These are phyloP conservation scores for Strigamia maritima DNA, from an alignment of 2,888 invertebrate species.

Conservation along the genomic window DNA sequence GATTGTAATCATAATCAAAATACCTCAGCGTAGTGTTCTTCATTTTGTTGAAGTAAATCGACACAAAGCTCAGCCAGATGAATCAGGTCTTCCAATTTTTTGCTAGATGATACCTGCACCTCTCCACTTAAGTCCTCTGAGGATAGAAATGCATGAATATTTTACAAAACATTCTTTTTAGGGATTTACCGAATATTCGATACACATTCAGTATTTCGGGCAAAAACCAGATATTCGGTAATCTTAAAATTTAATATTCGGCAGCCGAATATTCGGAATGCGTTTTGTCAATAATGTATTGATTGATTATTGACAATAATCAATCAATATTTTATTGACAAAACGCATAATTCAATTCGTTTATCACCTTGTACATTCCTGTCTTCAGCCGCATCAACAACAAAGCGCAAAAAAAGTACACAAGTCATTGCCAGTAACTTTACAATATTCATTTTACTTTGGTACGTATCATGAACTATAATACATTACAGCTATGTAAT, in stretches of 20 bases:
- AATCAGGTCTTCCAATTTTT: conserved; percentile 93
- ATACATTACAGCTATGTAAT: too few species aligned
- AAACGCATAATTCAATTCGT: not conserved
- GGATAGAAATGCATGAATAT: conserved; percentile 31
- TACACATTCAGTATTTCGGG: too few species aligned
- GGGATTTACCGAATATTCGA: too few species aligned
- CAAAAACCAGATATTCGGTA: too few species aligned
- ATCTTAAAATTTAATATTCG: too few species aligned
- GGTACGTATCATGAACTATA: too few species aligned
- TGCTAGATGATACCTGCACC: conserved; percentile 75
- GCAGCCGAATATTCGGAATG: too few species aligned
- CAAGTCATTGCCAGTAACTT: not conserved
- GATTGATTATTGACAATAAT: not conserved
- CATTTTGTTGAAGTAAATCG: conserved; percentile 96
- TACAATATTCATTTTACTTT: too few species aligned
- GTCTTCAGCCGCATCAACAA: not conserved
- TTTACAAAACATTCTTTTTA: too few species aligned
- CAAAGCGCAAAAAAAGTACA: not conserved
- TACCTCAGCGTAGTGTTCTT: conserved; percentile 99
- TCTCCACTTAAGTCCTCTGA: conserved; percentile 78
- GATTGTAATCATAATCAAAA: conserved; percentile 46
- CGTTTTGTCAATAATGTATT: not conserved
- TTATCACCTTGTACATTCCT: conserved; percentile 37
- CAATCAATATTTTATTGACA: not conserved
- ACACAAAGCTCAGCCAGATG: conserved; percentile 97